Percentiles rank a stretch among this genome's conserved stretches.
phyloP scores from a whole-genome alignment of 2,888 invertebrate species.

The Protodeltote pygarga region DNA sequence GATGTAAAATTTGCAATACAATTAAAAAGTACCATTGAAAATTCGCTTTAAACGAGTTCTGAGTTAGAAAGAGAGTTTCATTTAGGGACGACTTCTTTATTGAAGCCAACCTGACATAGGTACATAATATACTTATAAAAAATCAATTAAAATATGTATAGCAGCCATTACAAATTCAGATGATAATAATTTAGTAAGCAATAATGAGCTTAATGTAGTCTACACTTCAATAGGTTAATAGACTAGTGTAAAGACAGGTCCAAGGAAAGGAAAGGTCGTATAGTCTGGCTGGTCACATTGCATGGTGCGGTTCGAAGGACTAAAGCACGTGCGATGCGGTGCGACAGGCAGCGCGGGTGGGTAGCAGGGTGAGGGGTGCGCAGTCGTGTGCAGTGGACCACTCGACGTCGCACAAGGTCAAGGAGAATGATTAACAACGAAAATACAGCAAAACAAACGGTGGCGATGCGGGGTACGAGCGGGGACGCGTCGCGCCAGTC shows the following conservation, averaged over 20 bases:
- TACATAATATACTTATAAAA: no score
- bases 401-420: slow-evolving; percentile 86
- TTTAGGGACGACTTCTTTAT: no score
- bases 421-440: slow-evolving; percentile 88
- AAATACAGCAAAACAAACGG: slow-evolving; percentile 87
- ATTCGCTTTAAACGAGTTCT: no score
- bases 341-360: slow-evolving; percentile 75
- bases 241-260: slow-evolving; percentile 38
- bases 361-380: slow-evolving; percentile 78
- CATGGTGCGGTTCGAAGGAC: slow-evolving; percentile 56
- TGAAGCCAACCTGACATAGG: no score
- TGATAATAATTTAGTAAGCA: not conserved
- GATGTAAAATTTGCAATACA: no score
- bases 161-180: not conserved
- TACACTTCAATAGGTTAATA: slow-evolving; percentile 43
- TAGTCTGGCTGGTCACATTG: slow-evolving; percentile 51
- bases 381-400: slow-evolving; percentile 86
- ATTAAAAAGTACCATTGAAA: no score
- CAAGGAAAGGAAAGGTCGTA: slow-evolving; percentile 52
- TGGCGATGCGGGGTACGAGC: slow-evolving; percentile 74
- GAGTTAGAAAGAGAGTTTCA: no score
- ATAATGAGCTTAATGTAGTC: slow-evolving; percentile 4
- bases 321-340: slow-evolving; percentile 80
- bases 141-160: no score
- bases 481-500: slow-evolving; percentile 80